Percentiles rank a stretch among this genome's conserved stretches.
These are phyloP conservation scores for crab-eating macaque (Macaca fascicularis) DNA, from an alignment of 2,113 vertebrate genomes.

Conservation along the genomic window T2T-MFA8v1.1 NC_088375.1:202941001-202941500, in stretches of 20 bases:
- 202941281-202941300: constrained; percentile 88
- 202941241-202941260: constrained; percentile 94
- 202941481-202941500: background rate
- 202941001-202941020: background rate
- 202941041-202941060: constrained; percentile 99
- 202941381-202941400: constrained; percentile 83
- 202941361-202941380: constrained; percentile 99
- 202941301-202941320: constrained; percentile 90
- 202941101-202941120: constrained; percentile 99
- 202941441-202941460: background rate
- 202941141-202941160: constrained; percentile 96
- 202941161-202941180: constrained; percentile 98
- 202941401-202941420: background rate
- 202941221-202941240: constrained; percentile 97
- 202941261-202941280: constrained; percentile 89
- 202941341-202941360: constrained; percentile 94
- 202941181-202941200: constrained; percentile 98
- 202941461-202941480: background rate
- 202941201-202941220: constrained; percentile 92
- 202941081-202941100: constrained; percentile 99
- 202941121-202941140: constrained; percentile 99
- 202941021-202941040: background rate
- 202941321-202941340: constrained; percentile 87
- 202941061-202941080: constrained; percentile 98
- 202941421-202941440: background rate